Percentiles rank a stretch among this genome's conserved stretches.
Conservation (phyloP, 2,797 vertebrate species). For the Arvicola amphibius region DNA sequence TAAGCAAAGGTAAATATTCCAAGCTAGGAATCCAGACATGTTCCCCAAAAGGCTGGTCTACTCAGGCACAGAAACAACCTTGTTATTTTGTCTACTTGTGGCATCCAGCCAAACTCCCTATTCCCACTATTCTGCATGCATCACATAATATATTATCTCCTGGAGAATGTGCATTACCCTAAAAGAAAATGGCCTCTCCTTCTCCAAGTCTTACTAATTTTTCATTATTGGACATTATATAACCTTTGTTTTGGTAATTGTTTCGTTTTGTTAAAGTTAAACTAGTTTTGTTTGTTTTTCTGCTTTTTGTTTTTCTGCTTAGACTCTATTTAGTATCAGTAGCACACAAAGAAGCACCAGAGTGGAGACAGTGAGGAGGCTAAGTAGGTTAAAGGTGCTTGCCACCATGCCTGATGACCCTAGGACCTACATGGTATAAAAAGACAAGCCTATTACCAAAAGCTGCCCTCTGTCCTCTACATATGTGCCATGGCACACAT, state of each 20-base stretch:
- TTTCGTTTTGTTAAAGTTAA: slow-evolving; percentile 62
- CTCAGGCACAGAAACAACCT: neutral
- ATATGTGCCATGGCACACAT: neutral
- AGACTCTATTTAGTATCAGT: slow-evolving; percentile 43
- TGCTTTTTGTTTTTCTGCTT: neutral
- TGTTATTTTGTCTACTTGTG: neutral
- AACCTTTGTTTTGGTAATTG: slow-evolving; percentile 27
- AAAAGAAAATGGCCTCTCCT: slow-evolving; percentile 50
- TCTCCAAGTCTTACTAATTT: slow-evolving; percentile 12
- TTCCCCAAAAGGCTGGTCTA: slow-evolving; percentile 32
- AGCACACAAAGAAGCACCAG: neutral
- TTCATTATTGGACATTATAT: slow-evolving; percentile 56
- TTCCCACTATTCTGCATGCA: neutral
- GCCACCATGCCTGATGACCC: neutral
- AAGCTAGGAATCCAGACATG: slow-evolving; percentile 3
- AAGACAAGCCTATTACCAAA: neutral
- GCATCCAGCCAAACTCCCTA: neutral
- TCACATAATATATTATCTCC: neutral
- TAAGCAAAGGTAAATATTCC: slow-evolving; percentile 48
- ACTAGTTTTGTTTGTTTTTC: neutral
- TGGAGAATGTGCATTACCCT: neutral
- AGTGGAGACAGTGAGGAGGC: neutral
- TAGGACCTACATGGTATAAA: neutral
- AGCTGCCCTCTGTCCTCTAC: neutral
- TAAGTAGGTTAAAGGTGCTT: neutral